Evolutionary conservation across 2,797 vertebrate species (phyloP).

Genomic region (Garrulus glandarius): DNA sequence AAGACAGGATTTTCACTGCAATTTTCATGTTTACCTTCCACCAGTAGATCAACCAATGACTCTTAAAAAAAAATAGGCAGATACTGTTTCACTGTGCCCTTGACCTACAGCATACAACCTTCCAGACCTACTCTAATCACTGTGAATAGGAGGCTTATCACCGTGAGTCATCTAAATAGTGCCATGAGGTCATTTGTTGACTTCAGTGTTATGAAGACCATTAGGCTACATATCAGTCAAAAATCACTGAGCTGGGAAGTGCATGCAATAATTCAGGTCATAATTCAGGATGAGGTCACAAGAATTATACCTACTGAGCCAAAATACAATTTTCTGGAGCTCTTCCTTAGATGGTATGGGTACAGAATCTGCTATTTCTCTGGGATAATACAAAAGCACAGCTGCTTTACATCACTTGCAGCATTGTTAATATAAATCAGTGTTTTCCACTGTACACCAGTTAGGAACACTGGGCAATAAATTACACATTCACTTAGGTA

Average conservation of each 20-base stretch:
- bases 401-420: neutral
- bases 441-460: neutral
- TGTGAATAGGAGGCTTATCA: neutral
- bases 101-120: neutral
- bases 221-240: neutral
- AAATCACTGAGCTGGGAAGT: neutral
- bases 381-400: neutral
- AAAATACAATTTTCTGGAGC: neutral
- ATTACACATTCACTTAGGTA: neutral
- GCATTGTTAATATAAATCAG: neutral
- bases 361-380: neutral
- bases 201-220: neutral
- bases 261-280: neutral
- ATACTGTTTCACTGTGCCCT: neutral
- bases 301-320: neutral
- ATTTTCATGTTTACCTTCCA: neutral
- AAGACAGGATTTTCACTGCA: neutral
- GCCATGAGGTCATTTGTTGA: conserved; percentile 11
- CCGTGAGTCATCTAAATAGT: neutral
- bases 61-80: neutral
- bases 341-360: neutral
- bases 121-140: neutral
- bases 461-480: neutral
- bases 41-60: neutral
- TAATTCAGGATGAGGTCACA: neutral